Evolutionary conservation across 2,113 vertebrate species (phyloP).

Genomic region (Salvelinus fontinalis): DNA sequence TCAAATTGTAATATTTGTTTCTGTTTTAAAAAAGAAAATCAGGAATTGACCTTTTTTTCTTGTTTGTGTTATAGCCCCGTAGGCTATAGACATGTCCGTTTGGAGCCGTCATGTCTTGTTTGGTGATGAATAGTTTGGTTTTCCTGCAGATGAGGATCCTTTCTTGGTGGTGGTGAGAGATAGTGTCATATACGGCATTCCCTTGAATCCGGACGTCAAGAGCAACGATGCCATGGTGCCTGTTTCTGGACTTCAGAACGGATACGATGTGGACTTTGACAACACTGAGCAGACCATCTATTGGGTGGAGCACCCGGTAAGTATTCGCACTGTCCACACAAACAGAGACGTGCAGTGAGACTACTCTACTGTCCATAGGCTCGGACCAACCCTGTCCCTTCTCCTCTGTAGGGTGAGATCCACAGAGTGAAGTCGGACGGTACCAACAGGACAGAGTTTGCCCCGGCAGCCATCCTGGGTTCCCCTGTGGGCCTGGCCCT

Average conservation of each 20-base stretch:
- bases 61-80: too few relatives aligned
- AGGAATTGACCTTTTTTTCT: too few relatives aligned
- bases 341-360: background rate
- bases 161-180: slow-evolving; percentile 92
- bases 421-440: slow-evolving; percentile 93
- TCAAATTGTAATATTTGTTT: too few relatives aligned
- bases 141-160: slow-evolving; percentile 85
- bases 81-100: slow-evolving; percentile 1
- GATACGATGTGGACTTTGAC: slow-evolving; percentile 95
- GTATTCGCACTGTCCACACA: slow-evolving; percentile 63
- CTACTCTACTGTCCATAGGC: background rate
- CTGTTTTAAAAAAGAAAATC: too few relatives aligned
- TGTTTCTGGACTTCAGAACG: slow-evolving; percentile 88
- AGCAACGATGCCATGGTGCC: slow-evolving; percentile 95
- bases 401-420: slow-evolving; percentile 87
- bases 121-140: background rate
- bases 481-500: slow-evolving; percentile 86
- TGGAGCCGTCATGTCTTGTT: slow-evolving; percentile 15
- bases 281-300: slow-evolving; percentile 89
- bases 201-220: slow-evolving; percentile 86
- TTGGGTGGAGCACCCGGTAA: slow-evolving; percentile 95
- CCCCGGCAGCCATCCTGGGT: slow-evolving; percentile 85
- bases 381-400: background rate
- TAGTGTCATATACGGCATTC: slow-evolving; percentile 91
- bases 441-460: slow-evolving; percentile 86